A percentile compares a stretch with the other conserved stretches of the same genome.
Conservation (phyloP, 2,113 vertebrate genomes). For the Hymenochirus boettgeri region DNA sequence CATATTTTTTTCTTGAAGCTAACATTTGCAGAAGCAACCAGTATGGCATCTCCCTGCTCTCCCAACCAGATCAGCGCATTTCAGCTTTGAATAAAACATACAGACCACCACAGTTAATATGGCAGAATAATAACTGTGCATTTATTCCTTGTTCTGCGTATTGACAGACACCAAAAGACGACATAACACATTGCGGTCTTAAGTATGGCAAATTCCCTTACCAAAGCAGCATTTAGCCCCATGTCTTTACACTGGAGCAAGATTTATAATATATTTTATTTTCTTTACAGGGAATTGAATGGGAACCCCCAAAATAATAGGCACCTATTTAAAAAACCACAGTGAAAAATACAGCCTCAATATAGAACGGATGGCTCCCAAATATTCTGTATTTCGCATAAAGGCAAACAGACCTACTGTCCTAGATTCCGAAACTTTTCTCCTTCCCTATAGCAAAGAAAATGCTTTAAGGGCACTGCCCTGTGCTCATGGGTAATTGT, state of each 20-base stretch:
- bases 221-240: neutral
- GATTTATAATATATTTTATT: neutral
- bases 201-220: neutral
- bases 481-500: no score
- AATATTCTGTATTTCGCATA: no score
- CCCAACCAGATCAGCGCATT: no score
- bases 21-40: no score
- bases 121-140: neutral
- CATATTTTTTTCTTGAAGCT: no score
- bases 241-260: neutral
- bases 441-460: no score
- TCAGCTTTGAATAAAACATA: no score
- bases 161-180: neutral
- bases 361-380: no score
- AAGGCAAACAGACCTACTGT: neutral
- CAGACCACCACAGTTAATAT: no score
- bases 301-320: neutral
- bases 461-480: no score
- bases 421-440: no score
- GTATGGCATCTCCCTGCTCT: no score
- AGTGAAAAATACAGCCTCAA: neutral
- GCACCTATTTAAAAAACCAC: constrained; percentile 1
- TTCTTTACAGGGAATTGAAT: neutral
- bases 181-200: neutral
- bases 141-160: neutral